Evolutionary conservation across 1,140 invertebrate species (phyloP), one percentile per base, ranked within the genome.

Genomic region (Hormaphis cornu): DNA sequence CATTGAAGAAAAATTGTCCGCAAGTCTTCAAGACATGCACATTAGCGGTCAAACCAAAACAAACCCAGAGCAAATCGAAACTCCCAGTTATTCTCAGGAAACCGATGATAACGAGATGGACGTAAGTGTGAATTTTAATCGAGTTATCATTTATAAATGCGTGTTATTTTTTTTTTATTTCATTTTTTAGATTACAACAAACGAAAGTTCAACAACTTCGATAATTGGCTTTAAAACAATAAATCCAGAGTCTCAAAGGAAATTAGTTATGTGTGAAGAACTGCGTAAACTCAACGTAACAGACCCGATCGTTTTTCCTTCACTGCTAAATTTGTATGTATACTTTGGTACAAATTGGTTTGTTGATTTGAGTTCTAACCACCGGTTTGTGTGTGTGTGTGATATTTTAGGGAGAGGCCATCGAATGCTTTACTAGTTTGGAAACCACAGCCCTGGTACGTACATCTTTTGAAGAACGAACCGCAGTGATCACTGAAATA

Each of bases 191-290:
- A 48, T 2, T 3, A 0, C 24, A 22, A 44, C 22, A 22, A 48
- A 48, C 35, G 1, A 10, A 16, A 20, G 3, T 24, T 0, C 9
- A 0, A 50, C 2, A 9, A 35, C 22, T 33, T 33, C 14, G 20
- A 2, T 22, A 8, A 30, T 28, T 26, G 14, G 18, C 16, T 14
- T 3, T 35, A 44, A 66, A 50, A 33, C 18, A 7, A n/a, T n/a
- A n/a, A 3, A 66, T 50, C 12, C 40, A 66, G 44, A 66, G 16
- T 30, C 61, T 35, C 61, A 50, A 10, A 50, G 40, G 18, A 63
- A 42, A 48, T 48, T 66, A 66, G 28, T 66, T 35, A 66, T 66
- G 61, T 66, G 61, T 50, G 61, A 66, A 46, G 61, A 66, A 24
- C 24, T 66, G 26, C 40, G 61, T 14, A 66, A 66, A 50, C 44